Conservation (phyloP, 2,113 vertebrate species). For the Upupa epops region DNA sequence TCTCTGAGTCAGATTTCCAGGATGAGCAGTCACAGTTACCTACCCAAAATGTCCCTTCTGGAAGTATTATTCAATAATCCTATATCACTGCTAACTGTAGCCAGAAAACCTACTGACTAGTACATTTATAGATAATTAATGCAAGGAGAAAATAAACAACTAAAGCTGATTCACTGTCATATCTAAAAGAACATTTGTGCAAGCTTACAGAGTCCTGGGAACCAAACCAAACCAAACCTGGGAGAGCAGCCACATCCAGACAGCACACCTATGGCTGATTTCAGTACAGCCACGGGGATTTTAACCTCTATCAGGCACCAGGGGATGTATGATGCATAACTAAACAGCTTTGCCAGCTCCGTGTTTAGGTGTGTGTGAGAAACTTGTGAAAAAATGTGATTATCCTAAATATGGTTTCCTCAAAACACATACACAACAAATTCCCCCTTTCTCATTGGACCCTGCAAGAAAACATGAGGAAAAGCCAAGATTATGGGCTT, state of each 20-base stretch:
- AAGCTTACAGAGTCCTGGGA: not conserved
- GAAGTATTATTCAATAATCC: constrained; percentile 13
- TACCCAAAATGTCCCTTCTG: not conserved
- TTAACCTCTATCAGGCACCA: not conserved
- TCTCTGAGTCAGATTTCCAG: not conserved
- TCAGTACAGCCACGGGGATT: not conserved
- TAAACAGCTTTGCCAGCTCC: not conserved
- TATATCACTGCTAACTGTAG: not conserved
- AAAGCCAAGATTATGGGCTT: not conserved
- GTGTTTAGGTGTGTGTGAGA: not conserved
- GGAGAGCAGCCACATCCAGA: not conserved
- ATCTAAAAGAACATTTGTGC: constrained; percentile 9
- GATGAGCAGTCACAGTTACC: not conserved
- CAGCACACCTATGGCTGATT: not conserved
- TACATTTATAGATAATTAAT: not conserved
- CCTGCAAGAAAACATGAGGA: not conserved
- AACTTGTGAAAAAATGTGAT: not conserved
- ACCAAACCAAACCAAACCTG: not conserved
- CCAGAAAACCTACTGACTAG: constrained; percentile 2
- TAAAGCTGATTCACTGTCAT: constrained; percentile 2
- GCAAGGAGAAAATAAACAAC: constrained; percentile 19
- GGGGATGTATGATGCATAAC: not conserved
- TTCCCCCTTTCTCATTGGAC: not conserved
- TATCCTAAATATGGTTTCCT: not conserved
- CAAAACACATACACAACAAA: not conserved